Evolutionary conservation across 2,888 invertebrate species (phyloP).

Genomic region (Sialis lutaria): DNA sequence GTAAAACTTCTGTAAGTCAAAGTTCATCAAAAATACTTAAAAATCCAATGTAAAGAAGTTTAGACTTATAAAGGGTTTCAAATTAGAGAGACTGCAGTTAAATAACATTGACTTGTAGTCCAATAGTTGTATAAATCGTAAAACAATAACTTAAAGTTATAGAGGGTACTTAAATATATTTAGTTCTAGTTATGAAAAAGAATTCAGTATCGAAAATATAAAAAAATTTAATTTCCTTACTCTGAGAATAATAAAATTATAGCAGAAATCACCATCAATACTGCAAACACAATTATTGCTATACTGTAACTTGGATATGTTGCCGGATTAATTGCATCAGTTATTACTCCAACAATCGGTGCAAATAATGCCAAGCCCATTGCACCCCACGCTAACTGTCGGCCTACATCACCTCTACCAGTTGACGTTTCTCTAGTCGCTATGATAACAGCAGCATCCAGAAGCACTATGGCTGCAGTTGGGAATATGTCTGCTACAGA

Average conservation of each 20-base stretch:
- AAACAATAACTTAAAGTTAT: too few species aligned
- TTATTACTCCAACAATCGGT: slow-evolving; percentile 30
- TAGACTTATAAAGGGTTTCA: not conserved
- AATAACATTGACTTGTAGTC: not conserved
- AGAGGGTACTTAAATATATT: too few species aligned
- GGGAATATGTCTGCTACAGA: slow-evolving; percentile 61
- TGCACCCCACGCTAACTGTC: slow-evolving; percentile 59
- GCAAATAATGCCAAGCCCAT: slow-evolving; percentile 55
- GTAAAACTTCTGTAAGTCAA: not conserved
- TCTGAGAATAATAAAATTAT: slow-evolving; percentile 36
- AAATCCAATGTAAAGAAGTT: too few species aligned
- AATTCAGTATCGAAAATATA: too few species aligned
- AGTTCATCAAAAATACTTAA: not conserved
- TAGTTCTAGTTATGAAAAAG: not conserved
- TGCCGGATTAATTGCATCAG: slow-evolving; percentile 15
- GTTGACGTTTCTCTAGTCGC: slow-evolving; percentile 66
- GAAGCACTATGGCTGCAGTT: slow-evolving; percentile 48
- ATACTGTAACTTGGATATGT: slow-evolving; percentile 21
- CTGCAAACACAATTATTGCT: slow-evolving; percentile 32
- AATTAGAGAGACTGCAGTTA: not conserved
- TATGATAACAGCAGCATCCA: slow-evolving; percentile 63
- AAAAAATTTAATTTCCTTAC: slow-evolving; percentile 22
- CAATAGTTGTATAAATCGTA: too few species aligned
- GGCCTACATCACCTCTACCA: slow-evolving; percentile 62
- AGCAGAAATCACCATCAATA: slow-evolving; percentile 43